Evolutionary conservation across 2,797 vertebrate species (phyloP).

Genomic region (Chromis chromis): DNA sequence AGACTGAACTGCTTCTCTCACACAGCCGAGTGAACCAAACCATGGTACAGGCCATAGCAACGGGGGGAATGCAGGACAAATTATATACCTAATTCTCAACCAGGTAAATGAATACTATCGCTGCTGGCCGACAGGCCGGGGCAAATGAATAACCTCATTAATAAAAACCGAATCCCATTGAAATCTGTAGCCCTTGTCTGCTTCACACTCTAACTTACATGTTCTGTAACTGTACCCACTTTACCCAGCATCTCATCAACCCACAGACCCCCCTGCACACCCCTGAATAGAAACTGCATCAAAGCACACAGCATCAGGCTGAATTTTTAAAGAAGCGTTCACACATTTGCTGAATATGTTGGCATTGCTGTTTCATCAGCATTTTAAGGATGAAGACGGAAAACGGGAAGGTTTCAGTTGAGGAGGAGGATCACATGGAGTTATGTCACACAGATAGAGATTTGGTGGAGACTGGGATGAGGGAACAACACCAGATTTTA

Average conservation of each 20-base stretch:
- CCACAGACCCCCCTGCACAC: background rate
- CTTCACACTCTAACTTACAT: slow-evolving; percentile 63
- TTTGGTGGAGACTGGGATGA: background rate
- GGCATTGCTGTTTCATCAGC: background rate
- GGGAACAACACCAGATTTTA: background rate
- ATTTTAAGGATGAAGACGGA: background rate
- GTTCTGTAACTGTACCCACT: slow-evolving; percentile 54
- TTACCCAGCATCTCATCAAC: slow-evolving; percentile 48
- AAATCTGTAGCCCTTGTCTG: slow-evolving; percentile 58
- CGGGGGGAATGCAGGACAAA: slow-evolving; percentile 89
- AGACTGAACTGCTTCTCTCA: slow-evolving; percentile 86
- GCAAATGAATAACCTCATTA: slow-evolving; percentile 54
- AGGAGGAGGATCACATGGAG: background rate
- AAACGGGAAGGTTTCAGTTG: background rate
- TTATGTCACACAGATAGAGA: background rate
- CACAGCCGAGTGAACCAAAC: slow-evolving; percentile 88
- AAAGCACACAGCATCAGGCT: background rate
- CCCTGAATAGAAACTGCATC: slow-evolving; percentile 11
- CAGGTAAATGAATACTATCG: slow-evolving; percentile 82
- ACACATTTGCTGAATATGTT: background rate
- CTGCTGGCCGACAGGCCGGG: slow-evolving; percentile 61
- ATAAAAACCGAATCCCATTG: slow-evolving; percentile 47
- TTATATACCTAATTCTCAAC: slow-evolving; percentile 87
- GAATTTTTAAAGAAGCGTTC: background rate
- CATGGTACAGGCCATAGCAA: slow-evolving; percentile 88